A percentile compares a stretch with the other conserved stretches of the same genome.
Evolutionary conservation across 2,797 vertebrate genomes (phyloP).

Genomic region (Enteromius viviparus): DNA sequence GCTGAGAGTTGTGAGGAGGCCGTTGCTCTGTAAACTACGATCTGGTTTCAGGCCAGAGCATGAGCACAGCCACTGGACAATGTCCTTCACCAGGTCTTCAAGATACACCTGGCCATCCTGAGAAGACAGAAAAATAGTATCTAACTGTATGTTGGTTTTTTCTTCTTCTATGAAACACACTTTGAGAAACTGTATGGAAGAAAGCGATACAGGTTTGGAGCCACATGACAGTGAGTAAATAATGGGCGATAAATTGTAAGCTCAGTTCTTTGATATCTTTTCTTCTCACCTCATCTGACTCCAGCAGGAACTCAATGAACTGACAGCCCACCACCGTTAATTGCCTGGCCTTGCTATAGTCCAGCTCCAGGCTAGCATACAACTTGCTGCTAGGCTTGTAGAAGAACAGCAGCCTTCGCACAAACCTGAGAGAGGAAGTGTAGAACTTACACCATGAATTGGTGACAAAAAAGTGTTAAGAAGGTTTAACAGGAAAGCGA

Average conservation of each 20-base stretch:
- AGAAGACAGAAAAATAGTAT: not conserved
- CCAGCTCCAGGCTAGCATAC: constrained; percentile 90
- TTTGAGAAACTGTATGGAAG: not conserved
- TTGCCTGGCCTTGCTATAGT: constrained; percentile 90
- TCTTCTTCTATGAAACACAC: not conserved
- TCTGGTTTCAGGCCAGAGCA: constrained; percentile 93
- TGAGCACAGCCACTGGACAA: constrained; percentile 91
- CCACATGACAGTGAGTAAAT: not conserved
- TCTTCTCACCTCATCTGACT: constrained; percentile 94
- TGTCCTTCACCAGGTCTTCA: constrained; percentile 94
- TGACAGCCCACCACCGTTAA: constrained; percentile 97
- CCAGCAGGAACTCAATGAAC: constrained; percentile 96
- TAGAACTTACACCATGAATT: constrained; percentile 9
- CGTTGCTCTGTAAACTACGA: constrained; percentile 93
- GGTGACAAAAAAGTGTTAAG: not conserved
- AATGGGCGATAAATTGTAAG: not conserved
- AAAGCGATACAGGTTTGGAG: not conserved
- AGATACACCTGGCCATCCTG: constrained; percentile 95
- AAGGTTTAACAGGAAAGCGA: not conserved
- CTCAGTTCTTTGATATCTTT: not conserved
- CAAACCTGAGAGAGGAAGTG: constrained; percentile 81
- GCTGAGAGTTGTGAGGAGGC: constrained; percentile 93
- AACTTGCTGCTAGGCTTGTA: constrained; percentile 98
- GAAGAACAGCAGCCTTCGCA: constrained; percentile 94
- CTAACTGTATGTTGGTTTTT: not conserved